Evolutionary conservation across 2,888 invertebrate species (phyloP).

Genomic region (Acanthacorydalis orientalis): DNA sequence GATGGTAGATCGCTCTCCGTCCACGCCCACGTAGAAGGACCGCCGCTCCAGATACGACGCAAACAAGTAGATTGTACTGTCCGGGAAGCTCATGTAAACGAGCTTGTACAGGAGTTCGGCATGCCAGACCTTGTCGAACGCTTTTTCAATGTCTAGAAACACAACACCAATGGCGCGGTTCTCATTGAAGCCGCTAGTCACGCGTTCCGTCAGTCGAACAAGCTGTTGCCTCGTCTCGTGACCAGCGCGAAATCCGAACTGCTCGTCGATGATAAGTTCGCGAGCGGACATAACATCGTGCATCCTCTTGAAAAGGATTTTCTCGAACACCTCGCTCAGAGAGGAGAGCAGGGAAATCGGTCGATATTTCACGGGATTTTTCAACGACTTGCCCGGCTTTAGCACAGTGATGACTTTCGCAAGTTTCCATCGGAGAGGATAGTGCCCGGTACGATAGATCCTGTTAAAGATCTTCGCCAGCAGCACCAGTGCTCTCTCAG

Average conservation of each 20-base stretch:
- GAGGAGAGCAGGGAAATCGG: slow-evolving; percentile 11
- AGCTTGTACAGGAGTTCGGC: slow-evolving; percentile 16
- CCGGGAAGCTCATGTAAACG: slow-evolving; percentile 11
- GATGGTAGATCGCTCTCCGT: slow-evolving; percentile 9
- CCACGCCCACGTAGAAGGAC: slow-evolving; percentile 10
- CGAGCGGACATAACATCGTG: slow-evolving; percentile 9
- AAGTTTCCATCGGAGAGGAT: slow-evolving; percentile 5
- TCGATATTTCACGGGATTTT: too few relatives aligned
- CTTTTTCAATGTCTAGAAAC: slow-evolving; percentile 18
- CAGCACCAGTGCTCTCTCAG: slow-evolving; percentile 10
- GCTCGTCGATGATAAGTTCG: slow-evolving; percentile 9
- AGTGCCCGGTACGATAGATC: slow-evolving; percentile 8
- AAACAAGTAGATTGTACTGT: slow-evolving; percentile 11
- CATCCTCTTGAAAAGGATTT: slow-evolving; percentile 10
- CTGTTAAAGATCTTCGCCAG: slow-evolving; percentile 10
- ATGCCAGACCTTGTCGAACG: slow-evolving; percentile 18
- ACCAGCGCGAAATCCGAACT: slow-evolving; percentile 16
- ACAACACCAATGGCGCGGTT: slow-evolving; percentile 13
- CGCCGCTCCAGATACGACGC: slow-evolving; percentile 13
- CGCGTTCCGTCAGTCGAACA: slow-evolving; percentile 13
- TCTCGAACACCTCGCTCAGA: slow-evolving; percentile 12
- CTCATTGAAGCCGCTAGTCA: slow-evolving; percentile 13
- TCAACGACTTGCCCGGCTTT: too few relatives aligned
- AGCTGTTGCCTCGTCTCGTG: slow-evolving; percentile 17
- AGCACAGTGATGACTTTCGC: too few relatives aligned